Evolutionary conservation across 2,888 invertebrate genomes (phyloP).

Genomic region (Drosophila neonasuta): DNA sequence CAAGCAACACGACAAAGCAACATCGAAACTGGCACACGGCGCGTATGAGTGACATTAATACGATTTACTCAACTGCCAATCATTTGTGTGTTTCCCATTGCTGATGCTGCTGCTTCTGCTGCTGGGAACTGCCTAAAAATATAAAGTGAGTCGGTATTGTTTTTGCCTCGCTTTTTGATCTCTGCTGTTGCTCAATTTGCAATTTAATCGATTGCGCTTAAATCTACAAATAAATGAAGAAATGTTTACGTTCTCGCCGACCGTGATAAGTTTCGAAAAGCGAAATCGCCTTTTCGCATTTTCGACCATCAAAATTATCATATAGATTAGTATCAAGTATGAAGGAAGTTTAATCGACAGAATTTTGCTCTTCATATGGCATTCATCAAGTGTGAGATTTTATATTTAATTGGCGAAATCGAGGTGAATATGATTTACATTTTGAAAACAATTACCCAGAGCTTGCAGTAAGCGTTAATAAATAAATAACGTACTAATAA

Average conservation of each 20-base stretch:
- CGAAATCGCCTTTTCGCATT: slow-evolving; percentile 3
- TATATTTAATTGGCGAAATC: slow-evolving; percentile 12
- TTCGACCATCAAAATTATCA: neutral
- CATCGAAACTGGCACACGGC: slow-evolving; percentile 25
- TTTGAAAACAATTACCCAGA: neutral
- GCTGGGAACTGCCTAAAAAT: slow-evolving; percentile 21
- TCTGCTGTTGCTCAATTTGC: slow-evolving; percentile 53
- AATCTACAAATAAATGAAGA: slow-evolving; percentile 58
- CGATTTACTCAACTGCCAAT: slow-evolving; percentile 77
- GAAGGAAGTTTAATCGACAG: neutral
- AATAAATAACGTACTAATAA: slow-evolving; percentile 67
- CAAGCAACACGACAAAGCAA: slow-evolving; percentile 9
- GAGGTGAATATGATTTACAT: slow-evolving; percentile 7
- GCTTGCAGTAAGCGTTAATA: slow-evolving; percentile 25
- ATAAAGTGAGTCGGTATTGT: slow-evolving; percentile 33
- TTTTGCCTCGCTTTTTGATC: slow-evolving; percentile 57
- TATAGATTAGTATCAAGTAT: neutral
- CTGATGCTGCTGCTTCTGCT: neutral
- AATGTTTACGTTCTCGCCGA: slow-evolving; percentile 19
- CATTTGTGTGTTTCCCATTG: slow-evolving; percentile 57
- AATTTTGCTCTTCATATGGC: neutral
- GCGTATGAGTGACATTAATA: slow-evolving; percentile 78
- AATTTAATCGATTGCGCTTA: slow-evolving; percentile 66
- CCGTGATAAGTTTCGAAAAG: neutral
- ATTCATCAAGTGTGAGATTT: no score